Percentiles rank a stretch among this genome's conserved stretches.
Evolutionary conservation across 2,888 invertebrate species (phyloP).

Genomic region (Temnothorax ravouxi): DNA sequence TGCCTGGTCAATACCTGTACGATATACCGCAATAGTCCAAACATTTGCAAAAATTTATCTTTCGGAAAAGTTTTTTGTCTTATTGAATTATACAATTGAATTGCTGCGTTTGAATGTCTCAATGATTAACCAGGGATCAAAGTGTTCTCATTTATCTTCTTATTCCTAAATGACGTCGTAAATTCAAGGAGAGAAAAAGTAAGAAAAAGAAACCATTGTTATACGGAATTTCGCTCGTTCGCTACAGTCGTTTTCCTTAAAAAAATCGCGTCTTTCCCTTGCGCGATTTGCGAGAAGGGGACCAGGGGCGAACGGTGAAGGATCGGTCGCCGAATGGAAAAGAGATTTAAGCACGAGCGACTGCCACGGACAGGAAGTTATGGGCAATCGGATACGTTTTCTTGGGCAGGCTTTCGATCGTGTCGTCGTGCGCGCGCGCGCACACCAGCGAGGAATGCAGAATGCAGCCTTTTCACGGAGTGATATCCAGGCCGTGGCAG

Average conservation of each 20-base stretch:
- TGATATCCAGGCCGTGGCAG: conserved; percentile 56
- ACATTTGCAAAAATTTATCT: not conserved
- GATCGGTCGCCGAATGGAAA: not conserved
- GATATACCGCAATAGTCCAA: not conserved
- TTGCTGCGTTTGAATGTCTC: not conserved
- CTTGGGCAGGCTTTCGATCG: conserved; percentile 63
- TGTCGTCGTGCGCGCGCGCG: conserved; percentile 62
- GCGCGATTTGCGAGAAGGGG: not conserved
- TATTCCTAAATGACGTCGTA: not conserved
- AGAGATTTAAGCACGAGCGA: conserved; percentile 39
- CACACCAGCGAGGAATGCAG: conserved; percentile 72
- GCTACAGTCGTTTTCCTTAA: not conserved
- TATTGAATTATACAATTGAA: not conserved
- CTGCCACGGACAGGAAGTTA: conserved; percentile 59
- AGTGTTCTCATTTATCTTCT: not conserved
- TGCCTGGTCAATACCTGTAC: not conserved
- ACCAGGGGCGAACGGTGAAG: not conserved
- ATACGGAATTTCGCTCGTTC: not conserved
- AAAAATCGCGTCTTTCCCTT: conserved; percentile 14
- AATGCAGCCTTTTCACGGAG: conserved; percentile 67
- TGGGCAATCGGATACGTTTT: conserved; percentile 53
- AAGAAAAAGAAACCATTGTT: not conserved
- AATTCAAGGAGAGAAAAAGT: not conserved
- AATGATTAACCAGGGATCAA: not conserved
- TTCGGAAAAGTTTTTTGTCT: not conserved